These are phyloP conservation scores for Eurypyga helias DNA, from an alignment of 2,113 vertebrate genomes.

Conservation along the genomic window DNA sequence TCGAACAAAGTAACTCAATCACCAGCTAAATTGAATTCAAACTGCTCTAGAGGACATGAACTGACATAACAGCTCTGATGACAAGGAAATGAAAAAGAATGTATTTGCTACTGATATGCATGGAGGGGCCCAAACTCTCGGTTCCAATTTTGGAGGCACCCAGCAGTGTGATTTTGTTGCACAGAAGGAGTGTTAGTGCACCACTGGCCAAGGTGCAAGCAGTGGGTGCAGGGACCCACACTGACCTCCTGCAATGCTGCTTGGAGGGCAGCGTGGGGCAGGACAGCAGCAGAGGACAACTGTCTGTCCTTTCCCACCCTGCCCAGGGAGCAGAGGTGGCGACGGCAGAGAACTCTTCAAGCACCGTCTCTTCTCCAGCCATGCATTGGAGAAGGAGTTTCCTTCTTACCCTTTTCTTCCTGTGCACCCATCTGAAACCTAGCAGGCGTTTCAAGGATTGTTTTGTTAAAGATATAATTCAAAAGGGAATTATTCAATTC, in stretches of 20 bases:
- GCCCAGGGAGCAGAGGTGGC: background rate
- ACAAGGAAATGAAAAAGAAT: background rate
- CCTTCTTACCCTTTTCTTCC: background rate
- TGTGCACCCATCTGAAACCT: background rate
- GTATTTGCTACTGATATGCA: background rate
- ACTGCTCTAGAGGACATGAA: background rate
- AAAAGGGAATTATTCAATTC: constrained; percentile 16
- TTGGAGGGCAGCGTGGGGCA: background rate
- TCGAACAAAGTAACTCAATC: constrained; percentile 24
- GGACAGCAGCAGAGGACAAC: background rate
- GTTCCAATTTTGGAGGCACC: background rate
- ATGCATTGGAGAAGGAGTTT: background rate
- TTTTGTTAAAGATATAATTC: background rate
- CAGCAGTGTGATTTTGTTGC: background rate
- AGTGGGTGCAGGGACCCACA: background rate
- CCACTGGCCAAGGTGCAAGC: background rate
- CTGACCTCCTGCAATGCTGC: background rate
- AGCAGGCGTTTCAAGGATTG: background rate
- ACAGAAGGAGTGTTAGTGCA: background rate
- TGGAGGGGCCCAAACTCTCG: background rate
- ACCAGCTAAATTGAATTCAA: constrained; percentile 44
- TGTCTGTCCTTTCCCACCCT: background rate
- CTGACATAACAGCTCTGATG: background rate
- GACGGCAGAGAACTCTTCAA: fast-evolving
- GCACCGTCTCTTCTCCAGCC: background rate